These are phyloP conservation scores for Danio rerio DNA, from an alignment of 2,113 vertebrate species.

Conservation along the genomic window GRCz12tu NC_133191.1:26096001-26096500, in stretches of 20 bases:
- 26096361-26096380: constrained; percentile 16
- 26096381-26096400: constrained; percentile 4
- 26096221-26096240: neutral
- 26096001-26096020: too few relatives aligned
- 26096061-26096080: neutral
- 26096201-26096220: neutral
- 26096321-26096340: constrained; percentile 30
- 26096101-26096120: constrained; percentile 48
- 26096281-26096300: neutral
- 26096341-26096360: constrained; percentile 1
- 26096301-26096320: neutral
- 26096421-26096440: neutral
- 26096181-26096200: neutral
- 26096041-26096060: neutral
- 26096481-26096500: neutral
- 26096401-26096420: constrained; percentile 7
- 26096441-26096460: neutral
- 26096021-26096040: neutral
- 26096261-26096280: neutral
- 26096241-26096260: neutral
- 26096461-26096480: neutral
- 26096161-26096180: neutral
- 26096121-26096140: constrained; percentile 5
- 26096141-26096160: constrained; percentile 5
- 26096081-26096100: constrained; percentile 27